Evolutionary conservation across 2,113 vertebrate genomes (phyloP).

Genomic region (Prinia subflava): DNA sequence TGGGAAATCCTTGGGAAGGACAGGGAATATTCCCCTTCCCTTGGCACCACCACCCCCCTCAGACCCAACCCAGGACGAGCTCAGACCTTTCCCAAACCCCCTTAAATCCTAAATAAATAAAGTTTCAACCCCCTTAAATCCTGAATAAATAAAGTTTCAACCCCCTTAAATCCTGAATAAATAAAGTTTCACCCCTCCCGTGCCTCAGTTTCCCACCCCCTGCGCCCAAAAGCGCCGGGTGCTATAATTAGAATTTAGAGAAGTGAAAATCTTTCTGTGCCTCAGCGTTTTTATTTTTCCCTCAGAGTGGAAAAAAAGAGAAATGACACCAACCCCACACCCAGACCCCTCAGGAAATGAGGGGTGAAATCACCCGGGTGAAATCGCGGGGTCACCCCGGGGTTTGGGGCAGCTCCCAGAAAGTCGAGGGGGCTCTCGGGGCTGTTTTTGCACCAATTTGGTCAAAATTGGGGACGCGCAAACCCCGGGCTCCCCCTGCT

Average conservation of each 20-base stretch:
- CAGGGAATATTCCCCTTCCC: fast-evolving
- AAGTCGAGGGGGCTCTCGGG: neutral
- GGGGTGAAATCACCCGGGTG: neutral
- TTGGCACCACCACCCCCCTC: neutral
- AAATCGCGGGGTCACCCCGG: fast-evolving
- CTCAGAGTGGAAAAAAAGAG: neutral
- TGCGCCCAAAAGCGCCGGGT: neutral
- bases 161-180: neutral
- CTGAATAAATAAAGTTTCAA: too few species aligned
- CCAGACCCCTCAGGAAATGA: neutral
- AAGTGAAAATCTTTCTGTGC: slow-evolving; percentile 31
- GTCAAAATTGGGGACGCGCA: neutral
- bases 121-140: neutral
- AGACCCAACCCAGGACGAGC: fast-evolving
- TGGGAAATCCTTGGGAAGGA: too few species aligned
- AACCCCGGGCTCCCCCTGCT: neutral
- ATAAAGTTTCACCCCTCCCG: too few species aligned
- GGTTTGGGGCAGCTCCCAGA: neutral
- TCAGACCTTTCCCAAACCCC: neutral
- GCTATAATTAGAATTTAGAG: slow-evolving; percentile 35
- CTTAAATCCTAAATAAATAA: too few species aligned
- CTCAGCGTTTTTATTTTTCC: slow-evolving; percentile 8
- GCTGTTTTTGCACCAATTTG: neutral
- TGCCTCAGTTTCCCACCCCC: neutral
- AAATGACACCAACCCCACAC: neutral